Percentiles rank a stretch among this genome's conserved stretches.
These are phyloP conservation scores for Perodicticus potto DNA, from an alignment of 2,797 vertebrate genomes.

Conservation along the genomic window DNA sequence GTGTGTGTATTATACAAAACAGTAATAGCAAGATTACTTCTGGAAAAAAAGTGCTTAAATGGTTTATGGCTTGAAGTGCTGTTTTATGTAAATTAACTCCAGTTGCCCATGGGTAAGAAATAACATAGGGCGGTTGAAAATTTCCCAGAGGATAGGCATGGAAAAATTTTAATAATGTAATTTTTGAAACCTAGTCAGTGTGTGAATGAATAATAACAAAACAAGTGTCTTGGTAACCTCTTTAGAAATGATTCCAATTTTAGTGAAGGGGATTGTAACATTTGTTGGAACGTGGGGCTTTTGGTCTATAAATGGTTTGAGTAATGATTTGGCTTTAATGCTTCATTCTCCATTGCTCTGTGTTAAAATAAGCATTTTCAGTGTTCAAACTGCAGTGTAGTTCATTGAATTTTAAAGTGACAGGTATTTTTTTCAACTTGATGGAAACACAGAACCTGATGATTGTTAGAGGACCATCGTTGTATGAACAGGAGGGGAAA, in stretches of 20 bases:
- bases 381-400: background rate
- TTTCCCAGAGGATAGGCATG: conserved; percentile 40
- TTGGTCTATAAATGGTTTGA: conserved; percentile 34
- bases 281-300: background rate
- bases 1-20: background rate
- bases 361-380: conserved; percentile 42
- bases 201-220: conserved; percentile 15
- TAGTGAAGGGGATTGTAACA: background rate
- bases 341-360: background rate
- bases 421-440: background rate
- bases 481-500: background rate
- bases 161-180: conserved; percentile 60
- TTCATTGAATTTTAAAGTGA: background rate
- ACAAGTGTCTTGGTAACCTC: background rate
- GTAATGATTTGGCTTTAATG: conserved; percentile 11
- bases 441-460: background rate
- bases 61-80: conserved; percentile 60
- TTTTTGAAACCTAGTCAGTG: conserved; percentile 33
- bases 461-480: background rate
- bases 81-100: conserved; percentile 74
- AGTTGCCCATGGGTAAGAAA: conserved; percentile 71
- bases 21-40: conserved; percentile 46
- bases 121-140: conserved; percentile 71
- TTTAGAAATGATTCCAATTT: conserved; percentile 24
- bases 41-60: conserved; percentile 59